Evolutionary conservation across 2,888 invertebrate genomes (phyloP).

Genomic region (Brachypalpus laphriformis): DNA sequence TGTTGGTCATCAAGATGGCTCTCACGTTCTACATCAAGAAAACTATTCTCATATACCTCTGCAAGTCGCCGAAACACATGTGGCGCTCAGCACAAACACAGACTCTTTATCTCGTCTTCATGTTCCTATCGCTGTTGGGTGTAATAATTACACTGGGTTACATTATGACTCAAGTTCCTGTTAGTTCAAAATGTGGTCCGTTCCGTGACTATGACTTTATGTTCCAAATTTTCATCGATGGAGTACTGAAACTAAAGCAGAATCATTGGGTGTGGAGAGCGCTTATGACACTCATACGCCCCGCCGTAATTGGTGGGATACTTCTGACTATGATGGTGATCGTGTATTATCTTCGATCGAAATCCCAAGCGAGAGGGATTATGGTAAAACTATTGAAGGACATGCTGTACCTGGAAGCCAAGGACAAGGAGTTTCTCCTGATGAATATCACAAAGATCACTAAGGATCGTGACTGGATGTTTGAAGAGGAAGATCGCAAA

Average conservation of each 20-base stretch:
- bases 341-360: conserved; percentile 87
- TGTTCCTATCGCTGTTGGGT: conserved; percentile 86
- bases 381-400: conserved; percentile 86
- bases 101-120: conserved; percentile 88
- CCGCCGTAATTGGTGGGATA: conserved; percentile 86
- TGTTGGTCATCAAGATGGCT: conserved; percentile 88
- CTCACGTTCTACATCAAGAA: conserved; percentile 86
- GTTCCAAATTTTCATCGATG: conserved; percentile 85
- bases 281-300: conserved; percentile 84
- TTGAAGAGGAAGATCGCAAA: conserved; percentile 66
- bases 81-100: conserved; percentile 88
- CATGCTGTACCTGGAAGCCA: conserved; percentile 87
- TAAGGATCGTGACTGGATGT: conserved; percentile 83
- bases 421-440: conserved; percentile 88
- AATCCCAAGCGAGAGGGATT: conserved; percentile 85
- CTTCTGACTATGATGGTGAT: conserved; percentile 85
- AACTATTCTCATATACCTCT: conserved; percentile 83
- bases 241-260: conserved; percentile 84
- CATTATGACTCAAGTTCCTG: conserved; percentile 86
- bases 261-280: conserved; percentile 83
- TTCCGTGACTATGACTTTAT: conserved; percentile 85
- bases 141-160: conserved; percentile 86
- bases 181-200: conserved; percentile 86
- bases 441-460: conserved; percentile 85
- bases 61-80: conserved; percentile 87